phyloP scores from a whole-genome alignment of 2,888 invertebrate genomes.

The Metallyticus violacea region DNA sequence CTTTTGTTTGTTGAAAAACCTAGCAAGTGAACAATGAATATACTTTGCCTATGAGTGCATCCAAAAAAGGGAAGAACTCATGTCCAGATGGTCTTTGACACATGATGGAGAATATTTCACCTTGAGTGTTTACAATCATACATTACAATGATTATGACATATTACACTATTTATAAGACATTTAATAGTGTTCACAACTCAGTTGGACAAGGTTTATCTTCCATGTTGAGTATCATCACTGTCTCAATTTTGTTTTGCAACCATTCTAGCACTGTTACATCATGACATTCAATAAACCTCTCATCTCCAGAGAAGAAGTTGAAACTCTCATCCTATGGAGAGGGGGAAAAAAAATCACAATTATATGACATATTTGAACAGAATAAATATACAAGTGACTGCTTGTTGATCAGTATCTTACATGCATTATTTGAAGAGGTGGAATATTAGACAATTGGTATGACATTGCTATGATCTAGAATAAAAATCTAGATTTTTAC shows the following conservation, averaged over 20 bases:
- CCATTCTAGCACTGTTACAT: constrained; percentile 64
- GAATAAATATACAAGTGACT: too few relatives aligned
- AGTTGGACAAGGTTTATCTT: constrained; percentile 63
- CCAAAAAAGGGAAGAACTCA: background rate
- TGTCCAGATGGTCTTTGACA: background rate
- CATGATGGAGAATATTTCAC: background rate
- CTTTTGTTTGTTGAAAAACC: too few relatives aligned
- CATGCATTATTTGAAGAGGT: too few relatives aligned
- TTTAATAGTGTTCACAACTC: constrained; percentile 21
- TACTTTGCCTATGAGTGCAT: background rate
- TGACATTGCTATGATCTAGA: too few relatives aligned
- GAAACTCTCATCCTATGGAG: constrained; percentile 54
- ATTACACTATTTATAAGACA: background rate
- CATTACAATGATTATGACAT: background rate
- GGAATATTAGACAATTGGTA: too few relatives aligned
- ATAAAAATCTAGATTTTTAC: too few relatives aligned
- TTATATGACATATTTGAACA: too few relatives aligned
- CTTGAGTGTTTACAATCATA: background rate
- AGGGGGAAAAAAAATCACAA: too few relatives aligned
- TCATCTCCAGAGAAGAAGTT: constrained; percentile 62
- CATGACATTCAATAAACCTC: constrained; percentile 62
- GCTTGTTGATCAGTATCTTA: too few relatives aligned
- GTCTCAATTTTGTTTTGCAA: constrained; percentile 71
- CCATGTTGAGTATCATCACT: constrained; percentile 69
- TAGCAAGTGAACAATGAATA: background rate